Evolutionary conservation across 2,888 invertebrate genomes (phyloP), one percentile per base, ranked within the genome.

Genomic region (Cataglyphis livida): DNA sequence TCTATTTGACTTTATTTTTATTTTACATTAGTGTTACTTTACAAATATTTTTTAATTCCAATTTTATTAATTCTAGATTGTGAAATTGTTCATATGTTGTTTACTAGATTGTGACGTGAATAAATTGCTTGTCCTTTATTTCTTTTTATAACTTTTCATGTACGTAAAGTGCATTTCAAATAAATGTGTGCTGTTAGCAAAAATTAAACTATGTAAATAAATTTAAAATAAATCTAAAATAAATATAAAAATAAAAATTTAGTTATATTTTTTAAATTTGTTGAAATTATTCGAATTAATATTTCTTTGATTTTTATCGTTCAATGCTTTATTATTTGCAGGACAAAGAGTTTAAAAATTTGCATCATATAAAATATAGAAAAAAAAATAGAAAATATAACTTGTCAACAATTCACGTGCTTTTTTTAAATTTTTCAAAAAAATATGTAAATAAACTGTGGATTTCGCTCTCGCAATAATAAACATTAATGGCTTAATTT

Each of bases 401-500:
- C 7, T 70, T 38, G 21, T 21, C 12, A 9, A 5, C 4, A 68
- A 51, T 68, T 21, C 3, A 51, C 7, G n/a, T 32, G 7, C 4
- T 21, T 1, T 12, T 38, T 12, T 38, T 35, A 21, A 51, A 65
- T 66, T 65, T 66, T 25, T 28, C 51, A 76, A 25, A 51, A 51
- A 66, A 44, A 25, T 44, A 32, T n/a, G 25, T 2, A 7, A 35
- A 25, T 21, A 25, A 51, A 25, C 5, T 41, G 0, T 12, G 9
- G n/a, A 15, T 7, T 64, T 64, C 3, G 18, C 12, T 38, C 28
- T 38, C n/a, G 15, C 15, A 6, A 57, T 15, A 78, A 70, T 21
- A 15, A 54, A 41, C 15, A 6, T 25, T 66, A 68, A 76, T 38
- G 32, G 32, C 0, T 71, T 71, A 59, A 78, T 78, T 44, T 35